phyloP scores from a whole-genome alignment of 2,797 vertebrate species.

The Macrochelys suwanniensis region DNA sequence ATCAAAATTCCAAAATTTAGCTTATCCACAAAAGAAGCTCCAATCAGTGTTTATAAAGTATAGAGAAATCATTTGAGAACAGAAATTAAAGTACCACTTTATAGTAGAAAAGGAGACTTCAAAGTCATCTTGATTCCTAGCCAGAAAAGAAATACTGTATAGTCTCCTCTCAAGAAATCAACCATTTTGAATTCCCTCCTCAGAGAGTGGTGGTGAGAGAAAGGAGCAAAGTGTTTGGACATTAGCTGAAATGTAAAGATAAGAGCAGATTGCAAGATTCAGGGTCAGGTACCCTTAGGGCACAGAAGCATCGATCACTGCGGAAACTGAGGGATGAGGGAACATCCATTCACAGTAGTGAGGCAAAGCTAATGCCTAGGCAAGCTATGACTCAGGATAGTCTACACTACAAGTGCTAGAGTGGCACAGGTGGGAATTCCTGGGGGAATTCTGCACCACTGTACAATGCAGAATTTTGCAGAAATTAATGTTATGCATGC shows the following conservation, averaged over 20 bases:
- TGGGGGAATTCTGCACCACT: too few species aligned
- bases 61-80: neutral
- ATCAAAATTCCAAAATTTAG: neutral
- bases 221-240: neutral
- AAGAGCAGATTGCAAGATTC: neutral
- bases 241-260: neutral
- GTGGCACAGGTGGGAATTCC: neutral
- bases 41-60: neutral
- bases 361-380: neutral
- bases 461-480: too few species aligned
- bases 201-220: neutral
- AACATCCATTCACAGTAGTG: neutral
- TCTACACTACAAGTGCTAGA: neutral
- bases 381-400: neutral
- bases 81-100: neutral
- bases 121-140: neutral
- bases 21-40: neutral
- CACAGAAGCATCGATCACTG: neutral
- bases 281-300: neutral
- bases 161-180: neutral
- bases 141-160: neutral
- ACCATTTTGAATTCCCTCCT: neutral
- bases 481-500: too few species aligned
- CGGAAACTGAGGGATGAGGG: neutral
- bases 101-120: neutral